A percentile compares a stretch with the other conserved stretches of the same genome.
phyloP scores from a whole-genome alignment of 2,113 vertebrate genomes.

The Lates calcarifer region DNA sequence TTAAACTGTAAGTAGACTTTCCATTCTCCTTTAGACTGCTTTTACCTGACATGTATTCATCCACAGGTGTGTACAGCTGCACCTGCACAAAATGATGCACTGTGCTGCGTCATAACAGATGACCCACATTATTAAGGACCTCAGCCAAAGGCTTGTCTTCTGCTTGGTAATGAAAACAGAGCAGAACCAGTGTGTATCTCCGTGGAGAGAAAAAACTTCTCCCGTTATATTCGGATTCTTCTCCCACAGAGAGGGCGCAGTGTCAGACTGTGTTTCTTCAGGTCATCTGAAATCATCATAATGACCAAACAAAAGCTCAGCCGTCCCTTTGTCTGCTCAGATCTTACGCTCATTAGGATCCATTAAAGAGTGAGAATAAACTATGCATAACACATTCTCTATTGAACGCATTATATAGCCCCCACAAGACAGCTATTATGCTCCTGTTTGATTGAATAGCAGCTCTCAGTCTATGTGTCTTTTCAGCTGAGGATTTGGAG shows the following conservation, averaged over 20 bases:
- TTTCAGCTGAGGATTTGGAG: slow-evolving; percentile 83
- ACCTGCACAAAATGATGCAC: slow-evolving; percentile 1
- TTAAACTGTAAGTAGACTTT: slow-evolving; percentile 74
- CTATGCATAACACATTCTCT: slow-evolving; percentile 77
- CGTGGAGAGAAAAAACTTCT: not conserved
- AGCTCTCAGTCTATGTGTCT: slow-evolving; percentile 77
- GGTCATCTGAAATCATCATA: slow-evolving; percentile 72
- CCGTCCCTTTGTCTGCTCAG: slow-evolving; percentile 63
- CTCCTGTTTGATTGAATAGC: slow-evolving; percentile 78
- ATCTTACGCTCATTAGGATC: slow-evolving; percentile 76
- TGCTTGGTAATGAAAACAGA: slow-evolving; percentile 42
- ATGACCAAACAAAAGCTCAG: slow-evolving; percentile 71
- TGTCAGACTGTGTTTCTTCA: slow-evolving; percentile 51
- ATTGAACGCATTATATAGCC: slow-evolving; percentile 75
- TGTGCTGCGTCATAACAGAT: slow-evolving; percentile 14
- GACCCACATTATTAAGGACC: slow-evolving; percentile 16
- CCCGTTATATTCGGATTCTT: slow-evolving; percentile 28
- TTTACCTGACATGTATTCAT: not conserved
- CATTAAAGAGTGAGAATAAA: slow-evolving; percentile 77
- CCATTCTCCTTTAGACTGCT: not conserved
- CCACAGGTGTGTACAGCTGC: slow-evolving; percentile 25
- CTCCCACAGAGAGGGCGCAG: slow-evolving; percentile 10
- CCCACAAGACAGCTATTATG: slow-evolving; percentile 77
- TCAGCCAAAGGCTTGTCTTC: not conserved
- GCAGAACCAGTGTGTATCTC: slow-evolving; percentile 15